Percentiles rank a stretch among this genome's conserved stretches.
Conservation (phyloP, 2,888 invertebrate genomes). For the Pseudoips prasinana region DNA sequence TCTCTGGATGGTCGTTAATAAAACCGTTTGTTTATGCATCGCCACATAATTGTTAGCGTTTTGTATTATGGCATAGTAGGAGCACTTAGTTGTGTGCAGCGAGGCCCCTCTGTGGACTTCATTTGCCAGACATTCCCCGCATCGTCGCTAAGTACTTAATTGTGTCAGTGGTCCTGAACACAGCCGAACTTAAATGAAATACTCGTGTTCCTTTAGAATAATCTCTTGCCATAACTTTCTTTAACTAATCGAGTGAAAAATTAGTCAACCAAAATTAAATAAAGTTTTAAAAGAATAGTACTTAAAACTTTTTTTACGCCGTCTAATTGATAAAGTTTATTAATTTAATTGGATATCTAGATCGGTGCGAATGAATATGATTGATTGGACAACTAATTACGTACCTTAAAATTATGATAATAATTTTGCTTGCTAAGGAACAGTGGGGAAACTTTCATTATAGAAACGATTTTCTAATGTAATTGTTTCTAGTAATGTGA, state of each 20-base stretch:
- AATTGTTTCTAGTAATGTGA: too few relatives aligned
- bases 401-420: too few relatives aligned
- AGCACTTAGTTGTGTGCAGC: slow-evolving; percentile 35
- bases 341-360: too few relatives aligned
- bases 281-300: too few relatives aligned
- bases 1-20: slow-evolving; percentile 27
- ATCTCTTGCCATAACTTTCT: slow-evolving; percentile 23
- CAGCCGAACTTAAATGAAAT: slow-evolving; percentile 48
- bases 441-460: too few relatives aligned
- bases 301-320: too few relatives aligned
- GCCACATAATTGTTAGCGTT: slow-evolving; percentile 16
- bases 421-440: too few relatives aligned
- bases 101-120: slow-evolving; percentile 19
- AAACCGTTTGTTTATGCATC: slow-evolving; percentile 31
- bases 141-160: slow-evolving; percentile 50
- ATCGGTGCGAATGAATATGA: too few relatives aligned
- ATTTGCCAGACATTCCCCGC: slow-evolving; percentile 31
- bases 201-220: slow-evolving; percentile 31
- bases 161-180: slow-evolving; percentile 43
- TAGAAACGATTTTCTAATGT: too few relatives aligned
- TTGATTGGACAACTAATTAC: too few relatives aligned
- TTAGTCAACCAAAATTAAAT: slow-evolving; percentile 10
- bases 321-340: too few relatives aligned
- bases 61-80: slow-evolving; percentile 28
- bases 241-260: slow-evolving; percentile 16